These are phyloP conservation scores for Oophaga sylvatica DNA, from an alignment of 2,797 vertebrate genomes.

Conservation along the genomic window DNA sequence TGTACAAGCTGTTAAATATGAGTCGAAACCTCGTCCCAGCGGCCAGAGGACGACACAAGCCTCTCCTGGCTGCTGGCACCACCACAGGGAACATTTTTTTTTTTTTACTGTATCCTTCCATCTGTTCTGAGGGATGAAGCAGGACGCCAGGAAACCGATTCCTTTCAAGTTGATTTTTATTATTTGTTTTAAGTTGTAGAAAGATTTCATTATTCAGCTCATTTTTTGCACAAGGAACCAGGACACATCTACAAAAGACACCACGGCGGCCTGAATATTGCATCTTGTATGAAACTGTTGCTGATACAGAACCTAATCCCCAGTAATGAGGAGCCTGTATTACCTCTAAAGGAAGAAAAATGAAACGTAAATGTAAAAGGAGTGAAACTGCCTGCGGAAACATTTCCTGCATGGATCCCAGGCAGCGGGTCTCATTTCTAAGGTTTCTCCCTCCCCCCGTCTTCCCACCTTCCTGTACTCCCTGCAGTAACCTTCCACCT, in stretches of 20 bases:
- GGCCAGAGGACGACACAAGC: not conserved
- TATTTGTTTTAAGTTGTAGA: not conserved
- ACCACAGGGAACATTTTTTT: not conserved
- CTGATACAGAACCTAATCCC: not conserved
- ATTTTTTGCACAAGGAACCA: not conserved
- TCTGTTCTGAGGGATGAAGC: not conserved
- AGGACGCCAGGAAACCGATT: not conserved
- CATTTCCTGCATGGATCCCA: not conserved
- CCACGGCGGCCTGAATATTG: not conserved
- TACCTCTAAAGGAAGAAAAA: not conserved
- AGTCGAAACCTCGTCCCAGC: not conserved
- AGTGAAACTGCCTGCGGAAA: not conserved
- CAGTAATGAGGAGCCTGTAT: not conserved
- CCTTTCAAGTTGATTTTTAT: not conserved
- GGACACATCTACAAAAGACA: not conserved
- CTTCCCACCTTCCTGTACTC: too few relatives aligned
- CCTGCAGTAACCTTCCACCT: too few relatives aligned
- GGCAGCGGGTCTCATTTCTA: too few relatives aligned
- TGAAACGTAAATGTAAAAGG: too few relatives aligned
- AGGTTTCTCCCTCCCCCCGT: too few relatives aligned
- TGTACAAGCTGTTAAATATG: not conserved
- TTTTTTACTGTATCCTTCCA: not conserved
- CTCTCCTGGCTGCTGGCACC: not conserved
- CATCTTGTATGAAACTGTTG: not conserved
- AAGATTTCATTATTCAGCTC: not conserved